A percentile compares a stretch with the other conserved stretches of the same genome.
Conservation (phyloP, 2,797 vertebrate species). For the Chelmon rostratus region DNA sequence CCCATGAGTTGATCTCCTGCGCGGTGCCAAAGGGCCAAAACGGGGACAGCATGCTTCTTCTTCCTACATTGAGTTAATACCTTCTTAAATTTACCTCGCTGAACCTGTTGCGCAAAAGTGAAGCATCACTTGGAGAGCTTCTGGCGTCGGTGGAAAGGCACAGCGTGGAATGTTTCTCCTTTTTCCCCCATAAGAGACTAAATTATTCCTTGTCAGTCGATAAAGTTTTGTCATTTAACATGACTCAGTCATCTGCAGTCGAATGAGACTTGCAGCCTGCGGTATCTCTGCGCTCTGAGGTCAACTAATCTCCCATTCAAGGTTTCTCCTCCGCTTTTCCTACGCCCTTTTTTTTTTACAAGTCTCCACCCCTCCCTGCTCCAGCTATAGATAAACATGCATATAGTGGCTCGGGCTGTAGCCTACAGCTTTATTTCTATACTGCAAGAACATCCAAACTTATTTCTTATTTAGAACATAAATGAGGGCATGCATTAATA, state of each 20-base stretch:
- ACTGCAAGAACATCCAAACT: neutral
- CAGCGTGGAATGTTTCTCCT: neutral
- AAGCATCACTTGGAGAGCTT: constrained; percentile 38
- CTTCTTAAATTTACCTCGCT: constrained; percentile 17
- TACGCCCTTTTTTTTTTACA: constrained; percentile 55
- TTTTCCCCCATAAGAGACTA: neutral
- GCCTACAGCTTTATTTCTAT: constrained; percentile 7
- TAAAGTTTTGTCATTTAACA: constrained; percentile 18
- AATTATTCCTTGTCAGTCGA: neutral
- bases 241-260: constrained; percentile 17
- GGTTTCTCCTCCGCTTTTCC: constrained; percentile 55
- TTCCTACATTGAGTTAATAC: constrained; percentile 51
- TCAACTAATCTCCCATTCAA: constrained; percentile 62
- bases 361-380: constrained; percentile 80
- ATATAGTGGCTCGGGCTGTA: neutral
- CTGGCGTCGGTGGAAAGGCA: constrained; percentile 3
- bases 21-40: constrained; percentile 66
- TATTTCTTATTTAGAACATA: neutral
- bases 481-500: neutral
- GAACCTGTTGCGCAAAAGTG: constrained; percentile 75
- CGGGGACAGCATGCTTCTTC: constrained; percentile 79
- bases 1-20: constrained; percentile 89
- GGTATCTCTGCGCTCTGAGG: constrained; percentile 57
- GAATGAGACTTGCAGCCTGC: constrained; percentile 28
- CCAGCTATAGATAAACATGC: constrained; percentile 51